Conservation (phyloP, 2,888 invertebrate genomes). For the Dendrolimus pini region DNA sequence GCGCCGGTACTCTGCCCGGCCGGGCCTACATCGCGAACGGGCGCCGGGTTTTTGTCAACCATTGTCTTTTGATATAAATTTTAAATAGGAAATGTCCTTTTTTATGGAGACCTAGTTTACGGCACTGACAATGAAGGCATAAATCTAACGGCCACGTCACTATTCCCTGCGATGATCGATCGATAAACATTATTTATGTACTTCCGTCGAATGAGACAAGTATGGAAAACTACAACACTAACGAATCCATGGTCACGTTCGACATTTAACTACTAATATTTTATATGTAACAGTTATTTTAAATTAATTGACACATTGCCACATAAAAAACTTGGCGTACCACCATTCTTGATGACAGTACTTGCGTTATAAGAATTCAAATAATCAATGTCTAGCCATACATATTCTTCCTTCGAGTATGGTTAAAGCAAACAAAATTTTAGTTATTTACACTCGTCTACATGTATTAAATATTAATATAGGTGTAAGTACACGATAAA, state of each 20-base stretch:
- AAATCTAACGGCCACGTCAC: slow-evolving; percentile 70
- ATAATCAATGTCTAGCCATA: slow-evolving; percentile 5
- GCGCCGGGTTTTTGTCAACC: slow-evolving; percentile 74
- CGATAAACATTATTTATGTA: slow-evolving; percentile 75
- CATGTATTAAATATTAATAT: too few species aligned
- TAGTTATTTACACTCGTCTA: too few species aligned
- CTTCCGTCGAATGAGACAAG: slow-evolving; percentile 57
- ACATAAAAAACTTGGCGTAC: background rate
- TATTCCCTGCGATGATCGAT: slow-evolving; percentile 68
- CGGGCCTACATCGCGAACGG: slow-evolving; percentile 54
- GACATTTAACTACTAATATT: background rate
- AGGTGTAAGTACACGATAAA: too few species aligned
- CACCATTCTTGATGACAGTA: slow-evolving; percentile 5
- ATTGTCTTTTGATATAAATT: slow-evolving; percentile 76
- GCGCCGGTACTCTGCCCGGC: slow-evolving; percentile 55
- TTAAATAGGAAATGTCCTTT: slow-evolving; percentile 76
- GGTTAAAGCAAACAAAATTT: too few species aligned
- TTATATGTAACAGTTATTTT: background rate
- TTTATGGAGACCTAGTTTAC: slow-evolving; percentile 77
- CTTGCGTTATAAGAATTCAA: slow-evolving; percentile 11
- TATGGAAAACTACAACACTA: slow-evolving; percentile 42
- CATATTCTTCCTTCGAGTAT: too few species aligned
- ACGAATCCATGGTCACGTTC: slow-evolving; percentile 26
- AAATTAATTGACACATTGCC: background rate
- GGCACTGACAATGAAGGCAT: slow-evolving; percentile 73